phyloP scores from a whole-genome alignment of 2,797 vertebrate genomes.

The Rhinoraja longicauda region DNA sequence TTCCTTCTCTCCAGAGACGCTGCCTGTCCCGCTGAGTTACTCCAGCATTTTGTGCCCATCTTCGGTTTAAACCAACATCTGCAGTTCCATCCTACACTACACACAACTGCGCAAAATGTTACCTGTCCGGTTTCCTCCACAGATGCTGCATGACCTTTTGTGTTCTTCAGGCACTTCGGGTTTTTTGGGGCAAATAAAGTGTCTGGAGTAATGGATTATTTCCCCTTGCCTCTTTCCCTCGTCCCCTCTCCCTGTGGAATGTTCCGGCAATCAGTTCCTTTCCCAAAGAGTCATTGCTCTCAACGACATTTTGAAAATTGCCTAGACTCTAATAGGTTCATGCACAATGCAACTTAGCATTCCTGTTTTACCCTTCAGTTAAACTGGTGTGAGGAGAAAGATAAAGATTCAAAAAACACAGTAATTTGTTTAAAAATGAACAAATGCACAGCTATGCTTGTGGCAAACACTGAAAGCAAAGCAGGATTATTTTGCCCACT shows the following conservation, averaged over 20 bases:
- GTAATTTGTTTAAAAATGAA: neutral
- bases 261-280: conserved; percentile 32
- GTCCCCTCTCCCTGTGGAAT: conserved; percentile 20
- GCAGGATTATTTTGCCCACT: neutral
- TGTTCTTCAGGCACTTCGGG: no score
- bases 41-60: no score
- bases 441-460: neutral
- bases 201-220: neutral
- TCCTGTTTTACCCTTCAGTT: neutral
- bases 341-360: neutral
- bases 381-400: neutral
- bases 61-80: no score
- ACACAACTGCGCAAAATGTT: no score
- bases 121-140: no score
- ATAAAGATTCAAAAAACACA: neutral
- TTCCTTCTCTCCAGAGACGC: no score
- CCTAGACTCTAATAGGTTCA: neutral
- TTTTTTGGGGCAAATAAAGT: conserved; percentile 25
- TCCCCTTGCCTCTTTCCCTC: neutral
- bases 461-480: neutral
- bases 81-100: no score
- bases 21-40: no score
- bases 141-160: no score
- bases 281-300: neutral
- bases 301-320: neutral